These are phyloP conservation scores for Pegoplata infirma DNA, from an alignment of 2,888 invertebrate species.

Conservation along the genomic window DNA sequence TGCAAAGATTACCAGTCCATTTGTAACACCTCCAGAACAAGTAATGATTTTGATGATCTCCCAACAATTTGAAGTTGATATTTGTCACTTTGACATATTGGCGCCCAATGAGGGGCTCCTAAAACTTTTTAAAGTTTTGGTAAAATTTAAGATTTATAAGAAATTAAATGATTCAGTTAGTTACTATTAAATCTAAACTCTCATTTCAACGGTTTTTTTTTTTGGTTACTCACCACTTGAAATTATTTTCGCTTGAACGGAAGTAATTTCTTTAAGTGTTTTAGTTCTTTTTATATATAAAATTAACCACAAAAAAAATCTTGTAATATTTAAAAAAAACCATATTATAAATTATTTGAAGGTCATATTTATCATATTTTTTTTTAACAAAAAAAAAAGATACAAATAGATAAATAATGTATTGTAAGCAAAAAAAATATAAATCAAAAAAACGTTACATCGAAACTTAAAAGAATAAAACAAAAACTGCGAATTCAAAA, in stretches of 20 bases:
- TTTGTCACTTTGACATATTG: too few species aligned
- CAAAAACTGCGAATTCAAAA: too few species aligned
- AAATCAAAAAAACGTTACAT: constrained; percentile 45
- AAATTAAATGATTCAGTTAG: too few species aligned
- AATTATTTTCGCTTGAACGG: neutral
- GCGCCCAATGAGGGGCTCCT: too few species aligned
- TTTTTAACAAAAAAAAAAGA: constrained; percentile 12
- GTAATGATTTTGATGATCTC: too few species aligned
- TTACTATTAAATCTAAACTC: neutral
- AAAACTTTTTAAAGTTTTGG: too few species aligned
- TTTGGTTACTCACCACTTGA: neutral
- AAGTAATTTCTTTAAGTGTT: neutral
- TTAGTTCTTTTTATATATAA: neutral
- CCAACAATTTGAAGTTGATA: too few species aligned
- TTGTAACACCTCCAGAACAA: too few species aligned
- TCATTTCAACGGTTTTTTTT: neutral
- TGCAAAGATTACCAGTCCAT: too few species aligned
- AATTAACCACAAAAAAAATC: neutral
- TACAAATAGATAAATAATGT: constrained; percentile 11
- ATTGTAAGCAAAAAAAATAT: constrained; percentile 30
- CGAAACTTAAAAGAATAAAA: constrained; percentile 37
- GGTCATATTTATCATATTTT: constrained; percentile 36
- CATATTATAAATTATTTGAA: constrained; percentile 29
- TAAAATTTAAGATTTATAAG: too few species aligned
- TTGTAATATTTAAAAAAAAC: neutral